Conservation (phyloP, 2,797 vertebrate genomes). For the Phyllotis vaccarum region DNA sequence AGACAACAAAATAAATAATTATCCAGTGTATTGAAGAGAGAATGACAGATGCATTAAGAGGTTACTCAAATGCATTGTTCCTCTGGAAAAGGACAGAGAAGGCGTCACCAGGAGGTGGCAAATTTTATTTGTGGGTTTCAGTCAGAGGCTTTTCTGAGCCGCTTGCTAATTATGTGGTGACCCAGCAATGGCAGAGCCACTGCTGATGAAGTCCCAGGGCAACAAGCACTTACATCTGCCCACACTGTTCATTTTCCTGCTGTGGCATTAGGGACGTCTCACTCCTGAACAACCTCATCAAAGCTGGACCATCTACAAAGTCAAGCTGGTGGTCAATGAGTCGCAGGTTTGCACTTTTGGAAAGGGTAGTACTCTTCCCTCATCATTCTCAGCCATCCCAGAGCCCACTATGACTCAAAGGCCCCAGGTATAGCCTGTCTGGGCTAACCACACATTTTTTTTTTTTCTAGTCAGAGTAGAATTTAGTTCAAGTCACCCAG, state of each 20-base stretch:
- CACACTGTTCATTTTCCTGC: too few relatives aligned
- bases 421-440: rapidly evolving
- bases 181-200: conserved; percentile 41
- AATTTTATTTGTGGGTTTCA: conserved; percentile 71
- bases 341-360: rapidly evolving
- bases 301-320: background rate
- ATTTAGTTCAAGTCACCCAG: too few relatives aligned
- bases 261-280: rapidly evolving
- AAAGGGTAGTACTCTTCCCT: too few relatives aligned
- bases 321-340: background rate
- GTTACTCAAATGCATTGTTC: conserved; percentile 66
- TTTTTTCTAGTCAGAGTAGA: background rate
- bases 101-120: conserved; percentile 42
- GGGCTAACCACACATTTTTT: background rate
- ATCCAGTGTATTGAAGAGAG: conserved; percentile 76
- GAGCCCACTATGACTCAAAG: background rate
- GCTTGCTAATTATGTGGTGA: conserved; percentile 63
- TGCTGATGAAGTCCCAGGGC: conserved; percentile 48
- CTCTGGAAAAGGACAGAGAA: conserved; percentile 70
- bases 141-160: conserved; percentile 63
- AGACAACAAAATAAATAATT: conserved; percentile 87
- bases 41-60: conserved; percentile 73
- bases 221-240: background rate
- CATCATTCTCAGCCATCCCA: background rate
- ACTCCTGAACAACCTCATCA: background rate